A percentile compares a stretch with the other conserved stretches of the same genome.
Conservation (phyloP, 2,888 invertebrate genomes). For the Cremastobaeus sp. region DNA sequence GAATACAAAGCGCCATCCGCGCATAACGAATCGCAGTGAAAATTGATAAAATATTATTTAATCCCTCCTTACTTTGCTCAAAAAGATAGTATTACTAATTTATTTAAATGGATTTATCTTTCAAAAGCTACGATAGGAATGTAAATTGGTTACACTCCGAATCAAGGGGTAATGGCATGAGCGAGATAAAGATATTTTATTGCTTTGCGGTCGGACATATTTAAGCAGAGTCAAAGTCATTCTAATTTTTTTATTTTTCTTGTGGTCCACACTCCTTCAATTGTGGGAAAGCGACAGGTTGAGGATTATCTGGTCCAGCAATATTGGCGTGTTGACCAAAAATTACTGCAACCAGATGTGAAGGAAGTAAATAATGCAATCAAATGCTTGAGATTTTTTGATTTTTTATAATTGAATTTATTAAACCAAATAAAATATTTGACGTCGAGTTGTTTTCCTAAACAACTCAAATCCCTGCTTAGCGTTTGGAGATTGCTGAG, state of each 20-base stretch:
- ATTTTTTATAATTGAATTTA: too few species aligned
- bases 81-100: constrained; percentile 78
- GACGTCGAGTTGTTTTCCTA: constrained; percentile 9
- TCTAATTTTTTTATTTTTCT: constrained; percentile 28
- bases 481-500: neutral
- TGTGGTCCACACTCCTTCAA: constrained; percentile 25
- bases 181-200: constrained; percentile 78
- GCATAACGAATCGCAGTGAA: constrained; percentile 76
- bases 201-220: constrained; percentile 75
- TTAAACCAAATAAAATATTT: too few species aligned
- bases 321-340: constrained; percentile 32
- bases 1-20: constrained; percentile 64
- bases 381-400: too few species aligned
- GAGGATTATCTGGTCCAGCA: constrained; percentile 27
- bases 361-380: too few species aligned
- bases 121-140: constrained; percentile 77
- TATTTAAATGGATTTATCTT: constrained; percentile 79
- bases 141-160: constrained; percentile 76
- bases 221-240: constrained; percentile 70
- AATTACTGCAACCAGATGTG: constrained; percentile 14
- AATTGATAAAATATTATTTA: constrained; percentile 78
- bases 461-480: constrained; percentile 11
- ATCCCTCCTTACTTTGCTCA: constrained; percentile 66
- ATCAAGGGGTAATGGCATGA: constrained; percentile 77
- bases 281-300: constrained; percentile 41